Evolutionary conservation across 1,140 invertebrate species (phyloP).

Genomic region (Drosophila setifemur): DNA sequence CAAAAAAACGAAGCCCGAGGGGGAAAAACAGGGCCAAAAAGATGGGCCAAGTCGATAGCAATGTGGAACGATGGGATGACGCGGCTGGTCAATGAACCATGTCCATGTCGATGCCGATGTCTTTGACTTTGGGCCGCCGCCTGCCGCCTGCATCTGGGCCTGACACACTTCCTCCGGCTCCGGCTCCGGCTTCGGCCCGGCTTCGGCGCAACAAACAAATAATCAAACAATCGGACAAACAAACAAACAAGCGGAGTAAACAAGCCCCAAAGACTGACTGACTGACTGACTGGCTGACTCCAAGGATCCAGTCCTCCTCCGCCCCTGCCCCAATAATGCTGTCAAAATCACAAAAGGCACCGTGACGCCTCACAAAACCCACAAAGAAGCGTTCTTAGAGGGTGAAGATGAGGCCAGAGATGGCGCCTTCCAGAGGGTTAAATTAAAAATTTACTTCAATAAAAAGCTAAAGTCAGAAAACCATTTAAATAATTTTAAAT

Average conservation of each 20-base stretch:
- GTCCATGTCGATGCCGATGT: conserved; percentile 7
- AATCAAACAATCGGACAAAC: conserved; percentile 21
- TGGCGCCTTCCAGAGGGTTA: too few species aligned
- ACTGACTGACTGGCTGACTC: neutral
- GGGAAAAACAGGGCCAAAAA: neutral
- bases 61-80: conserved; percentile 37
- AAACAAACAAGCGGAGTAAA: conserved; percentile 49
- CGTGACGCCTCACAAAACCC: conserved; percentile 41
- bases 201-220: conserved; percentile 44
- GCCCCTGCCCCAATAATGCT: conserved; percentile 29
- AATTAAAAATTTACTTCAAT: too few species aligned
- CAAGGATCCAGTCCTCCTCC: conserved; percentile 9
- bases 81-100: conserved; percentile 70
- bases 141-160: conserved; percentile 42
- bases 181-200: neutral
- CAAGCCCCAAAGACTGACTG: conserved; percentile 9
- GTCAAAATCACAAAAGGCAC: conserved; percentile 62
- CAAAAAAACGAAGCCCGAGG: neutral
- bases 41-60: conserved; percentile 42
- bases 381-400: neutral
- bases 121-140: neutral
- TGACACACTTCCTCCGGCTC: conserved; percentile 63
- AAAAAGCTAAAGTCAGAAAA: too few species aligned
- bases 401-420: neutral
- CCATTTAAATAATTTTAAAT: too few species aligned